Evolutionary conservation across 2,797 vertebrate species (phyloP), one percentile per base, ranked within the genome.

Genomic region (Lemur catta): DNA sequence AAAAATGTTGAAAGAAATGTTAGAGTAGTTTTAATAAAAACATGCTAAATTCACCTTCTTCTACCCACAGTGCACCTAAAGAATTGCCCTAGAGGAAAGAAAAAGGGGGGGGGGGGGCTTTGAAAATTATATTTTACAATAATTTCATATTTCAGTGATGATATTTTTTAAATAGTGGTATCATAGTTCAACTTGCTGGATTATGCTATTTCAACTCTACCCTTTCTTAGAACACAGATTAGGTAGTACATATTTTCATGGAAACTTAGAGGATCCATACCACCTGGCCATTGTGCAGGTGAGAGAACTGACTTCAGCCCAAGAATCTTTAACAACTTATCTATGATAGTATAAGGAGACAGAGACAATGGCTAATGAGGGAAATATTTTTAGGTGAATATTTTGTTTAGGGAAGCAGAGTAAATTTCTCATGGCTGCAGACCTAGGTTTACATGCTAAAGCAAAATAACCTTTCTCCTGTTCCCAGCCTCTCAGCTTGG

Each of bases 1-100:
- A 2, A 50, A 61, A 89, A 65, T 43, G 24, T 71, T 93, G 81
- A 95, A 87, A 63, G 85, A 94, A 94, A 80, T 30, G 7, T 74
- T 61, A 86, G 15, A 87, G 59, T 43, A 24, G 48, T 35, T 93
- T 93, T 67, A 93, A 91, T 57, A 71, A 91, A 79, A 57, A 59
- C n/a, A 63, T n/a, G 17, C 74, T 59, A 65, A 75, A 89, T 24
- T 85, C n/a, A 72, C 57, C 26, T 92, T 61, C 72, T 75, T 22
- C 67, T 59, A 69, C 18, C 8, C 22, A 59, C 33, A 75, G 17
- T 86, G 38, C 26, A 92, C 4, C 14, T 84, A 71, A 65, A 38
- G 67, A 75, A 81, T 80, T 52, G 24, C 11, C 2, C 14, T 48
- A 35, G 30, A 76, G 69, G 13, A 14, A 41, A 71, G 14, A 84